Percentiles rank a stretch among this genome's conserved stretches.
phyloP scores from a whole-genome alignment of 2,797 vertebrate species.

The Corythornis leucogaster region DNA sequence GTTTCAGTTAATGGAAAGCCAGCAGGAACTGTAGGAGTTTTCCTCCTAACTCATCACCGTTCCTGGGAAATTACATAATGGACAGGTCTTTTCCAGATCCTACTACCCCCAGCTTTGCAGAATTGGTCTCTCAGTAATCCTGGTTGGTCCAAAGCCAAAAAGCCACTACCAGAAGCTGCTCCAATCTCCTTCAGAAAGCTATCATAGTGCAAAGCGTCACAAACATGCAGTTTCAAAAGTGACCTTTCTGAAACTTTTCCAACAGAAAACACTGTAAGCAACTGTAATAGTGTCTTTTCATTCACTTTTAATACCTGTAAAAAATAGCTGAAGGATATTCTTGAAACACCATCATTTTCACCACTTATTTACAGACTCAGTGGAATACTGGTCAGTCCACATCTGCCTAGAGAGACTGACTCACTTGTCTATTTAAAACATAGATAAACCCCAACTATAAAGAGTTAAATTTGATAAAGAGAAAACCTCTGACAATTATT shows the following conservation, averaged over 20 bases:
- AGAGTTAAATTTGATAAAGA: neutral
- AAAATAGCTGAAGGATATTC: neutral
- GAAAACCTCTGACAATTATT: neutral
- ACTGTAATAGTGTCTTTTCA: neutral
- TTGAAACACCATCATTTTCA: neutral
- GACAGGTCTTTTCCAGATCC: neutral
- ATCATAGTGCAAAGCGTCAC: neutral
- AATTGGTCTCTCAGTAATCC: neutral
- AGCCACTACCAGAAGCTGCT: neutral
- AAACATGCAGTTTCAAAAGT: neutral
- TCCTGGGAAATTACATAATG: neutral
- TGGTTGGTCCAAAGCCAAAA: neutral
- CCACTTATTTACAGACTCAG: neutral
- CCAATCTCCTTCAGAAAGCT: neutral
- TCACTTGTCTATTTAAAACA: neutral
- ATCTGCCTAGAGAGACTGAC: neutral
- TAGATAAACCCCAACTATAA: neutral
- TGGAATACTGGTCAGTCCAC: neutral
- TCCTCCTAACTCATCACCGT: neutral
- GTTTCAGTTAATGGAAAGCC: neutral
- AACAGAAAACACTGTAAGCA: neutral
- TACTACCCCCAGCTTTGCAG: neutral
- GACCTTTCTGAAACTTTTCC: neutral
- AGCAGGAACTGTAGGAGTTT: neutral
- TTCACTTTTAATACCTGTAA: neutral